Evolutionary conservation across 2,113 vertebrate species (phyloP).

Genomic region (Forbesichthys agassizii): DNA sequence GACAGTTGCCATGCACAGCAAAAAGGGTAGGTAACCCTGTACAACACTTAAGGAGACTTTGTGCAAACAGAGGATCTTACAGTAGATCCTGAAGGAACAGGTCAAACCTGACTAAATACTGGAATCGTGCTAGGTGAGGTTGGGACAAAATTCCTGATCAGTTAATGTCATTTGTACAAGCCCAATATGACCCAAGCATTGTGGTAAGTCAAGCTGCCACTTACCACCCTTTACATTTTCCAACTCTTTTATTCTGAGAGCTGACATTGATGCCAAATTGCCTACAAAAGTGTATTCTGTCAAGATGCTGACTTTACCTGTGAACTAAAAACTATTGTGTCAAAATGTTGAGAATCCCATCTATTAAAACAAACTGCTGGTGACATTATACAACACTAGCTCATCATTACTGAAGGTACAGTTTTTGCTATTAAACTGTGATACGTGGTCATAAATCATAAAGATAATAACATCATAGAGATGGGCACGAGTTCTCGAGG

Average conservation of each 20-base stretch:
- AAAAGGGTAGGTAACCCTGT: neutral
- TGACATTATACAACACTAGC: too few species aligned
- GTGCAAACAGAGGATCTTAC: neutral
- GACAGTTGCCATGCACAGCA: neutral
- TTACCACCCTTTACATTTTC: neutral
- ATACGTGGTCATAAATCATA: too few species aligned
- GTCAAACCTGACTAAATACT: neutral
- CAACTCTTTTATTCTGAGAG: neutral
- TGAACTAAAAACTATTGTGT: too few species aligned
- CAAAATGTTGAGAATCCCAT: too few species aligned
- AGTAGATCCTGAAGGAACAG: neutral
- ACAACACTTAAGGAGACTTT: neutral
- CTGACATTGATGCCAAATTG: conserved; percentile 8
- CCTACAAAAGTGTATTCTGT: neutral
- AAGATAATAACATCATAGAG: too few species aligned
- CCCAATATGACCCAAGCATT: neutral
- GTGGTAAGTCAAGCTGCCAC: neutral
- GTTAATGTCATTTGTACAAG: neutral
- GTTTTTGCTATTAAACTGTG: too few species aligned
- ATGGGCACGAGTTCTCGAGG: too few species aligned
- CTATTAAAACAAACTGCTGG: too few species aligned
- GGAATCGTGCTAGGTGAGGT: neutral
- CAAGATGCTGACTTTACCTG: conserved; percentile 5
- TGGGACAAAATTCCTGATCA: conserved; percentile 7
- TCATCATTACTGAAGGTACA: too few species aligned